Conservation (phyloP, 2,888 invertebrate species). For the Lysandra coridon region DNA sequence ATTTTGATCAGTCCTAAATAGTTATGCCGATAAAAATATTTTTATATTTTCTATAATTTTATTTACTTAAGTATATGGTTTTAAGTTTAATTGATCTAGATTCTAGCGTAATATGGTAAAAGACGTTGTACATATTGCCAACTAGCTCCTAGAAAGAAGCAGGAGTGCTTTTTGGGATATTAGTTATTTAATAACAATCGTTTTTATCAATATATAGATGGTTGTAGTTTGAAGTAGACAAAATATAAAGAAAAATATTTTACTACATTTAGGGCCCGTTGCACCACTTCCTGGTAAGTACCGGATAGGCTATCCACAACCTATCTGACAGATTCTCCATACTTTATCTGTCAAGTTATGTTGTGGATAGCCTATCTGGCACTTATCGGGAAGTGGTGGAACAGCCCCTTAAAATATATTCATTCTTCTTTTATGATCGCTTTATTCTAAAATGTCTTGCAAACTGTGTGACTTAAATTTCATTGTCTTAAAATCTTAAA, state of each 20-base stretch:
- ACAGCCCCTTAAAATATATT: background rate
- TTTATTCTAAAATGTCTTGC: background rate
- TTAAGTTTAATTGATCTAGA: background rate
- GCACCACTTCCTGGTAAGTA: too few species aligned
- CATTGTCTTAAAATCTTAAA: background rate
- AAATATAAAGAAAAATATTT: background rate
- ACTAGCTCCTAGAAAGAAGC: slow-evolving; percentile 4
- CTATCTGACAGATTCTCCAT: too few species aligned
- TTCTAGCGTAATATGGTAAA: background rate
- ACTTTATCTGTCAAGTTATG: too few species aligned
- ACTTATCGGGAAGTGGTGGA: too few species aligned
- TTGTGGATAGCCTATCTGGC: too few species aligned
- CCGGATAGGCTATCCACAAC: too few species aligned
- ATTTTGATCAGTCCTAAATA: background rate
- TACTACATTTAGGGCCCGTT: background rate
- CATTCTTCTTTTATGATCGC: background rate
- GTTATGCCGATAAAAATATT: background rate
- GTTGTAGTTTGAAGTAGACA: background rate
- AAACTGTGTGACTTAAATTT: background rate
- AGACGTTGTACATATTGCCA: slow-evolving; percentile 1
- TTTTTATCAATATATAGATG: background rate
- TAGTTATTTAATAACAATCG: background rate
- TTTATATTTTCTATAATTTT: slow-evolving; percentile 7
- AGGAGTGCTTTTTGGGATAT: background rate
- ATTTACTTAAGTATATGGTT: background rate